These are phyloP conservation scores for Puffinus mauretanicus DNA, from an alignment of 2,113 vertebrate genomes.

Conservation along the genomic window DNA sequence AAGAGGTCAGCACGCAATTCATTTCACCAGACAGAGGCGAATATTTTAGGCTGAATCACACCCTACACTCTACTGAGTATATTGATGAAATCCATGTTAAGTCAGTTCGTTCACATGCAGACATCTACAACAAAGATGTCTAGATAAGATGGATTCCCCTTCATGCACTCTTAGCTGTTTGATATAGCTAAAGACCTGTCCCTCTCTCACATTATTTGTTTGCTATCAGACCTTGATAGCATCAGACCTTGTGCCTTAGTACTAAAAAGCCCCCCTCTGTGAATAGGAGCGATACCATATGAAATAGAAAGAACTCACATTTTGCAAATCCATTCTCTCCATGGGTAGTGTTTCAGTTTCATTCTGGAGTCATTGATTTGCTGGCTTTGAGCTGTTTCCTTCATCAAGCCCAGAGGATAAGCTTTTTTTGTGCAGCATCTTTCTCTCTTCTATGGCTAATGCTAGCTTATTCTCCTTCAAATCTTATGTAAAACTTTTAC, in stretches of 20 bases:
- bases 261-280: background rate
- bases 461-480: background rate
- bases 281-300: background rate
- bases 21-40: background rate
- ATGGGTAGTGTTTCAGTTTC: background rate
- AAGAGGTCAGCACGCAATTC: background rate
- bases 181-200: background rate
- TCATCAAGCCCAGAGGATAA: slow-evolving; percentile 7
- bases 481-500: slow-evolving; percentile 9
- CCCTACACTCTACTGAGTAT: background rate
- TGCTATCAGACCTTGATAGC: background rate
- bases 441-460: background rate
- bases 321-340: background rate
- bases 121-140: background rate
- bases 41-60: background rate
- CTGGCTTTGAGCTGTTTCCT: background rate
- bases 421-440: background rate
- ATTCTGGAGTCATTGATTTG: slow-evolving; percentile 18
- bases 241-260: background rate
- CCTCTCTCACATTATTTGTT: background rate
- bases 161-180: background rate
- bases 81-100: background rate
- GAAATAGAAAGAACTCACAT: background rate
- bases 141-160: background rate
- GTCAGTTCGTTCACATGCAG: background rate